These are phyloP conservation scores for Goniozus legneri DNA, from an alignment of 1,140 invertebrate species.

Conservation along the genomic window DNA sequence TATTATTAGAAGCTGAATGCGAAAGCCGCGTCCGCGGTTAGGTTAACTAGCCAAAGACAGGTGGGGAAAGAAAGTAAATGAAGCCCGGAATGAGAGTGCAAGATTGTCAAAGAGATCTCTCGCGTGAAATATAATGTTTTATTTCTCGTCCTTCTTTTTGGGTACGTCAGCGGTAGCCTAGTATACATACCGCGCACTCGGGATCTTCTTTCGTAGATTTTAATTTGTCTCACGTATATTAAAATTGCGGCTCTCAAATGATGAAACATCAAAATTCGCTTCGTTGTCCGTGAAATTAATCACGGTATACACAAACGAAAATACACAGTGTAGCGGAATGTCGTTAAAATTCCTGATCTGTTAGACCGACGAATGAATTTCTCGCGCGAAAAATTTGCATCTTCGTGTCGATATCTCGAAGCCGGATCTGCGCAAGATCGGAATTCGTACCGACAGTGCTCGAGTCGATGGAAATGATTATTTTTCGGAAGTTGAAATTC, in stretches of 20 bases:
- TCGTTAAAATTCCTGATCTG: too few species aligned
- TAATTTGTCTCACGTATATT: too few species aligned
- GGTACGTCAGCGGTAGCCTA: not conserved
- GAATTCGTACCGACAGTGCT: too few species aligned
- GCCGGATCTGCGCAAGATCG: too few species aligned
- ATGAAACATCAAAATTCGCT: not conserved
- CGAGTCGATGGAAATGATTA: too few species aligned
- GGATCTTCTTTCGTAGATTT: not conserved
- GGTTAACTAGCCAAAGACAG: constrained; percentile 36
- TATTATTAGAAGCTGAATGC: constrained; percentile 53
- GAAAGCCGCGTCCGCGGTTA: constrained; percentile 34
- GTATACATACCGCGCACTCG: too few species aligned
- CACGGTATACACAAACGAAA: too few species aligned
- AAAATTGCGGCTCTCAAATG: too few species aligned
- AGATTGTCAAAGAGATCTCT: constrained; percentile 35
- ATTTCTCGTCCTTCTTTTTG: constrained; percentile 3
- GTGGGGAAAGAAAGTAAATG: constrained; percentile 37
- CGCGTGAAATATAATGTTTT: constrained; percentile 24
- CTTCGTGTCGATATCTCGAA: too few species aligned
- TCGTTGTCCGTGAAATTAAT: not conserved
- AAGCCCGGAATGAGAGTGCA: constrained; percentile 38
- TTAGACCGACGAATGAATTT: not conserved
- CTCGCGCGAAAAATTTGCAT: too few species aligned
- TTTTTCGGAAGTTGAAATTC: too few species aligned
- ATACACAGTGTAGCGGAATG: too few species aligned